These are phyloP conservation scores for Phycodurus eques DNA, from an alignment of 2,113 vertebrate genomes.

Conservation along the genomic window DNA sequence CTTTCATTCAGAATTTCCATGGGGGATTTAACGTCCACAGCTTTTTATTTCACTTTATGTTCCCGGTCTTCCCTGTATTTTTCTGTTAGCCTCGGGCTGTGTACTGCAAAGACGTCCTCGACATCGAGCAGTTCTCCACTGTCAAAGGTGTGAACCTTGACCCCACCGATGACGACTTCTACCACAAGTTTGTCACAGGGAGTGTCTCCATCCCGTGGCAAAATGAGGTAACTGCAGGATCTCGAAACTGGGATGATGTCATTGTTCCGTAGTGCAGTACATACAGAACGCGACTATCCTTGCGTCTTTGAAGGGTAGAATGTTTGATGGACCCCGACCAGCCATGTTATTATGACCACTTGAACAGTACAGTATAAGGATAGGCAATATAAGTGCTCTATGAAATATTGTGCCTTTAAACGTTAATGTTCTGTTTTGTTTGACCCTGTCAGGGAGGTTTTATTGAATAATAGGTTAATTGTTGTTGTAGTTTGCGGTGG, in stretches of 20 bases:
- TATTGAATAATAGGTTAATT: background rate
- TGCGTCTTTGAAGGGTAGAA: background rate
- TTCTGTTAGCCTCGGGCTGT: slow-evolving; percentile 80
- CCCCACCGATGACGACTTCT: slow-evolving; percentile 82
- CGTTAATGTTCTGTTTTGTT: no score
- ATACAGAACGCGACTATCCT: background rate
- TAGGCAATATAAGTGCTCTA: background rate
- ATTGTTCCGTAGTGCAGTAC: slow-evolving; percentile 20
- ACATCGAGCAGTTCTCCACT: slow-evolving; percentile 87
- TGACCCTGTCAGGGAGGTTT: background rate
- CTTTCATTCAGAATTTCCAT: background rate
- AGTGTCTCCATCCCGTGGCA: slow-evolving; percentile 94
- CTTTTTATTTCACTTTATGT: background rate
- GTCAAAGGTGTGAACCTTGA: slow-evolving; percentile 90
- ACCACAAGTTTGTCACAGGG: slow-evolving; percentile 87
- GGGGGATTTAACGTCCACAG: background rate
- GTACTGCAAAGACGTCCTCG: slow-evolving; percentile 88
- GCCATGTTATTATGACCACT: background rate
- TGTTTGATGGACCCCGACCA: background rate
- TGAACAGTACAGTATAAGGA: background rate
- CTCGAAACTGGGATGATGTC: slow-evolving; percentile 36
- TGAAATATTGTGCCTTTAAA: background rate
- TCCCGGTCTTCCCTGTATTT: background rate
- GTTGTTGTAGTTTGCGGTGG: background rate
- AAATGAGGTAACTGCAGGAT: slow-evolving; percentile 82